These are phyloP conservation scores for Amphimallon solstitiale DNA, from an alignment of 2,888 invertebrate genomes.

Conservation along the genomic window DNA sequence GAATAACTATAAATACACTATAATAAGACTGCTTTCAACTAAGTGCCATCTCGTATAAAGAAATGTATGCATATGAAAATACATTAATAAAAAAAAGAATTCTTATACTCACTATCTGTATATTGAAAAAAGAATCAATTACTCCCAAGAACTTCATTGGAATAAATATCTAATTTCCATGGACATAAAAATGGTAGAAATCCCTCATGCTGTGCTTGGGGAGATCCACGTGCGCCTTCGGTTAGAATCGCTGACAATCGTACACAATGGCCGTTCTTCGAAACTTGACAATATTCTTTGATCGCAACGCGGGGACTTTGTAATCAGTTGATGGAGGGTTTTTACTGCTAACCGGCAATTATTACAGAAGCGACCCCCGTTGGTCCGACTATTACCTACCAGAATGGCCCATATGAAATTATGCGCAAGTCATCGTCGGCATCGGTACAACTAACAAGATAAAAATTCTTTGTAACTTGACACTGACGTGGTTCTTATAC, in stretches of 20 bases:
- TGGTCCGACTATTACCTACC: conserved; percentile 25
- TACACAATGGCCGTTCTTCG: conserved; percentile 37
- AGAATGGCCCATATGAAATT: conserved; percentile 17
- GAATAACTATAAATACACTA: too few relatives aligned
- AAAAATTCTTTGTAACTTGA: conserved; percentile 23
- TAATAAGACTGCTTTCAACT: too few relatives aligned
- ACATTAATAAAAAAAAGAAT: neutral
- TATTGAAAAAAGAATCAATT: conserved; percentile 29
- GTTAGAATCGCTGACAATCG: conserved; percentile 34
- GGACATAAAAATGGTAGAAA: conserved; percentile 23
- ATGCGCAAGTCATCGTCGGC: conserved; percentile 30
- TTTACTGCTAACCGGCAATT: conserved; percentile 39
- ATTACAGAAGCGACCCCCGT: conserved; percentile 38
- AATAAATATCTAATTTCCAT: conserved; percentile 30
- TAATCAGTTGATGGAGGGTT: conserved; percentile 37
- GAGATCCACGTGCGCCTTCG: conserved; percentile 38
- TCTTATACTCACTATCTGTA: neutral
- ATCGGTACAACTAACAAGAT: conserved; percentile 27
- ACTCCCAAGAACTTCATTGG: conserved; percentile 16
- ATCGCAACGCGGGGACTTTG: conserved; percentile 41
- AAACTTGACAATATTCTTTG: conserved; percentile 39
- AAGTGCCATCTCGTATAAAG: too few relatives aligned
- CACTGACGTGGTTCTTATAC: conserved; percentile 7
- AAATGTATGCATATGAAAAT: too few relatives aligned
- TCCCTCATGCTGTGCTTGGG: conserved; percentile 10